These are phyloP conservation scores for Helicorthomorpha holstii DNA, from an alignment of 1,140 invertebrate genomes.

Conservation along the genomic window DNA sequence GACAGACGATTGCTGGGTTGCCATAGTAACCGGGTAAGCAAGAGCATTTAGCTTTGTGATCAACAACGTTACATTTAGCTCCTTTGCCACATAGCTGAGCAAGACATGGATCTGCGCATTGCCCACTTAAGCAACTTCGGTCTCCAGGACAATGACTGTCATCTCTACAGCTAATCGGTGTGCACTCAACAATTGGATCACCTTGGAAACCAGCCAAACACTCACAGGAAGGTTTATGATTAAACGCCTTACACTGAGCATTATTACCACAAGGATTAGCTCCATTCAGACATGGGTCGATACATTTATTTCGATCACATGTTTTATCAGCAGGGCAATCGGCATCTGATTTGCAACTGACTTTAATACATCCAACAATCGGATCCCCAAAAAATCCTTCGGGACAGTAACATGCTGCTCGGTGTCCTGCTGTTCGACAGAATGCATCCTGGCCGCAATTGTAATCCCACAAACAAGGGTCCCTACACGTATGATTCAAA, in stretches of 20 bases:
- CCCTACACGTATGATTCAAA: constrained; percentile 48
- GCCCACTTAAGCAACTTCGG: constrained; percentile 56
- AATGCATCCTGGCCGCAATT: constrained; percentile 54
- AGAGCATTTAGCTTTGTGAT: constrained; percentile 18
- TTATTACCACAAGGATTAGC: constrained; percentile 20
- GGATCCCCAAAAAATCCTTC: constrained; percentile 14
- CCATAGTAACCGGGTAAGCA: constrained; percentile 22
- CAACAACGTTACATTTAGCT: constrained; percentile 35
- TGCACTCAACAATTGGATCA: constrained; percentile 62
- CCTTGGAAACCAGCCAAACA: constrained; percentile 62
- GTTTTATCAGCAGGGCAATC: constrained; percentile 59
- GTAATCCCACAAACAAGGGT: constrained; percentile 43
- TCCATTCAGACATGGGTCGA: constrained; percentile 35
- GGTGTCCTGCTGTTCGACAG: constrained; percentile 34
- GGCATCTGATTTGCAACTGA: constrained; percentile 46
- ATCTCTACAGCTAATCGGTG: constrained; percentile 49
- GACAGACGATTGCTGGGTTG: constrained; percentile 25
- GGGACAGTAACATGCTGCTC: constrained; percentile 14
- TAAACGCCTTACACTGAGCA: constrained; percentile 21
- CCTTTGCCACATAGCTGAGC: constrained; percentile 49
- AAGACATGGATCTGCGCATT: constrained; percentile 70
- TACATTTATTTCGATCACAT: constrained; percentile 36
- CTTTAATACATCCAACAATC: constrained; percentile 10
- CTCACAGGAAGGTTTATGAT: constrained; percentile 46
- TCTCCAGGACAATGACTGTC: constrained; percentile 75